These are phyloP conservation scores for Indicator maculatus DNA, from an alignment of 2,113 vertebrate genomes.

Conservation along the genomic window DNA sequence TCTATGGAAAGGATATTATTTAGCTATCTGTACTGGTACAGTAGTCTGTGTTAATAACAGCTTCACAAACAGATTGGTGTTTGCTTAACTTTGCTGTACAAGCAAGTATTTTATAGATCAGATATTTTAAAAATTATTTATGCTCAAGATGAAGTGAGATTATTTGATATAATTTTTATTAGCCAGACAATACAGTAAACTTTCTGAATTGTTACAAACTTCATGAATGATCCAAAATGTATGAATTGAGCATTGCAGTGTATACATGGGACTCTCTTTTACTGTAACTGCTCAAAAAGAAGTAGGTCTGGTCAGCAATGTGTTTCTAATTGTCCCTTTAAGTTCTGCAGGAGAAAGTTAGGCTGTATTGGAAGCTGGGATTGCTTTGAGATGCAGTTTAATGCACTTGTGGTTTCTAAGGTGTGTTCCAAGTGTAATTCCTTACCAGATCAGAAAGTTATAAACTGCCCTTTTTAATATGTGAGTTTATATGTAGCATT, in stretches of 20 bases:
- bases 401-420: neutral
- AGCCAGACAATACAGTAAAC: neutral
- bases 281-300: neutral
- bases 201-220: neutral
- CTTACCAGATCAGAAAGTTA: constrained; percentile 7
- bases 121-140: neutral
- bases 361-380: neutral
- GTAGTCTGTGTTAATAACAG: neutral
- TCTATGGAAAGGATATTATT: neutral
- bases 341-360: neutral
- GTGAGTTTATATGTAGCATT: constrained; percentile 20
- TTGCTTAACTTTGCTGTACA: neutral
- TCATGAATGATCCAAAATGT: neutral
- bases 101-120: neutral
- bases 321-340: neutral
- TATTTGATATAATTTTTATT: neutral
- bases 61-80: neutral
- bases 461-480: neutral
- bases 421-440: neutral
- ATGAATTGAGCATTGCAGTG: neutral
- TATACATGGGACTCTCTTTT: neutral
- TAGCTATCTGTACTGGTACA: constrained; percentile 38
- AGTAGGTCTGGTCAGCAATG: neutral
- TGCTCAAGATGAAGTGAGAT: neutral
- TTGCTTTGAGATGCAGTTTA: neutral